phyloP scores from a whole-genome alignment of 2,797 vertebrate genomes.

The Enteromius paludinosus region DNA sequence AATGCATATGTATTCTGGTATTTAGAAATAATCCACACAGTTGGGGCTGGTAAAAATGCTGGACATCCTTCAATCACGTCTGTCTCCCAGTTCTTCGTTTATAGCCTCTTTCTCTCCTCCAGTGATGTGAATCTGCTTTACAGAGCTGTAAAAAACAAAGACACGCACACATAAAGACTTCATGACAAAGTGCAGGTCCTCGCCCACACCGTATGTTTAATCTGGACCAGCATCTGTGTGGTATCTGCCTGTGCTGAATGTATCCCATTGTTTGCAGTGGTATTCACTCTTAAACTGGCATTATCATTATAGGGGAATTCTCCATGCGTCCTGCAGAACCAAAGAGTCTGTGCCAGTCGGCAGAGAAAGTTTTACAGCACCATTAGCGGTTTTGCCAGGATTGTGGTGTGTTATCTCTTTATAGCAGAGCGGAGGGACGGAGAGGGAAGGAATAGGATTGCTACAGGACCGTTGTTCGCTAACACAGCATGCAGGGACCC shows the following conservation, averaged over 20 bases:
- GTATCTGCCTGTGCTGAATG: slow-evolving; percentile 45
- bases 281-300: slow-evolving; percentile 31
- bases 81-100: slow-evolving; percentile 3
- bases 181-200: slow-evolving; percentile 26
- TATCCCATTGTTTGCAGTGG: slow-evolving; percentile 33
- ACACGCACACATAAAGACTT: slow-evolving; percentile 22
- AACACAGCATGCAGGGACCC: slow-evolving; percentile 66
- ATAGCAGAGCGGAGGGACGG: slow-evolving; percentile 64
- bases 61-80: slow-evolving; percentile 17
- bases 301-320: slow-evolving; percentile 31
- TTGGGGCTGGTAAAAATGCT: slow-evolving; percentile 11
- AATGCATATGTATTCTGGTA: slow-evolving; percentile 12
- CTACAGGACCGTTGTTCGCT: slow-evolving; percentile 65
- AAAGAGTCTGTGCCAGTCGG: slow-evolving; percentile 1
- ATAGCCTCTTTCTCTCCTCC: slow-evolving; percentile 12
- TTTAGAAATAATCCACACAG: slow-evolving; percentile 4
- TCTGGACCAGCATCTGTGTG: slow-evolving; percentile 51
- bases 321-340: slow-evolving; percentile 9
- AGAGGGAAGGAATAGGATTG: slow-evolving; percentile 63
- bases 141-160: slow-evolving; percentile 45
- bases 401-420: slow-evolving; percentile 56
- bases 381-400: slow-evolving; percentile 39
- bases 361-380: slow-evolving; percentile 28
- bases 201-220: slow-evolving; percentile 21
- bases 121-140: slow-evolving; percentile 45